These are phyloP conservation scores for Petrosia ficiformis DNA, from an alignment of 37 sponge, comb jelly and placozoan genomes.

Conservation along the genomic window DNA sequence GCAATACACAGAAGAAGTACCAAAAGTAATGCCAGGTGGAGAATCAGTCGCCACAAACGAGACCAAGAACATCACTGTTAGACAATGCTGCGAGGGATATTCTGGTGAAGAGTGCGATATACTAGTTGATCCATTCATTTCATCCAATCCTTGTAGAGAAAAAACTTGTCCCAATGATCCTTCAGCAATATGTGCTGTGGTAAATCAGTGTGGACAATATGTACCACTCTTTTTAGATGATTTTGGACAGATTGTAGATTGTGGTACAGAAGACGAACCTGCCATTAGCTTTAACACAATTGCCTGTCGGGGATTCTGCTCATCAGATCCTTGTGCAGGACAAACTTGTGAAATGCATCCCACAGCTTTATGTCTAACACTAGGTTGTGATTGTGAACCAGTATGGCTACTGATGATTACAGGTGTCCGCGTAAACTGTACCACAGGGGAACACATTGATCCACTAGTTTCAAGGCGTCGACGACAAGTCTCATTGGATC, in stretches of 20 bases:
- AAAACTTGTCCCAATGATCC: constrained; percentile 24
- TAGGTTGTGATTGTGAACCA: constrained; percentile 33
- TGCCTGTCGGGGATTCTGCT: constrained; percentile 19
- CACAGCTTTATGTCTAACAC: constrained; percentile 41
- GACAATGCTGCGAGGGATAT: constrained; percentile 35
- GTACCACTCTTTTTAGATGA: constrained; percentile 31
- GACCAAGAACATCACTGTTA: not conserved
- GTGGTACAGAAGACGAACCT: not conserved
- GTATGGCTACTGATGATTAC: constrained; percentile 9
- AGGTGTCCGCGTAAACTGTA: constrained; percentile 48
- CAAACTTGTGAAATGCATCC: constrained; percentile 19
- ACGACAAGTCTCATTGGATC: too few relatives aligned
- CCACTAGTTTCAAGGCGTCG: not conserved
- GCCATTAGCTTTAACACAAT: not conserved
- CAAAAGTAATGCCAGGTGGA: too few relatives aligned
- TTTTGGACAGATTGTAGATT: not conserved
- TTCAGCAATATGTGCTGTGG: constrained; percentile 42
- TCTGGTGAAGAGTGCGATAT: constrained; percentile 18
- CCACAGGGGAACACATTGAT: constrained; percentile 5
- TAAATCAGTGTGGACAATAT: constrained; percentile 44
- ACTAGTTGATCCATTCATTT: not conserved
- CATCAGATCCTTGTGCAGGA: constrained; percentile 38
- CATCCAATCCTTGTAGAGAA: constrained; percentile 22
- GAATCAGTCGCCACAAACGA: too few relatives aligned
- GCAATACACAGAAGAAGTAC: too few relatives aligned